Conservation (phyloP, 2,797 vertebrate species). For the Sebastes kiyomatsui region DNA sequence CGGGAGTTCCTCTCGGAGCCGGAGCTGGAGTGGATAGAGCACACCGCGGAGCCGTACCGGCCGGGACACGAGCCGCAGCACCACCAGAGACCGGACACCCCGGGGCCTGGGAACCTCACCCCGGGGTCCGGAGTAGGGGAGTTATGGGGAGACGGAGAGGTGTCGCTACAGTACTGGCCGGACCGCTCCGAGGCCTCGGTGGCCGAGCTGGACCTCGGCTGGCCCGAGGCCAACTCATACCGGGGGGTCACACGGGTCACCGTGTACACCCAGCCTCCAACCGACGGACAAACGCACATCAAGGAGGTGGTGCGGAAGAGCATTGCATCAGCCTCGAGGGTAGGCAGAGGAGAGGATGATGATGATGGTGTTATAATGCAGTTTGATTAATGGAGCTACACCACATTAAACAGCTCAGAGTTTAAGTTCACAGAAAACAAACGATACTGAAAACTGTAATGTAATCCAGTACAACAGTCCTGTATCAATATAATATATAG, state of each 20-base stretch:
- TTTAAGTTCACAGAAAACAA: neutral
- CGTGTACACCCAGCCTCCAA: constrained; percentile 94
- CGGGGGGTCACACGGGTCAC: constrained; percentile 93
- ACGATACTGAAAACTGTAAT: neutral
- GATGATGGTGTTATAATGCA: neutral
- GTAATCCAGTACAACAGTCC: neutral
- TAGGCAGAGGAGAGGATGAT: constrained; percentile 47
- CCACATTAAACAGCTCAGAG: neutral
- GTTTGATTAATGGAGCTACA: neutral
- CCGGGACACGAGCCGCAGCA: constrained; percentile 82
- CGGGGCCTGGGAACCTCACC: constrained; percentile 52
- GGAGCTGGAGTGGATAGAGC: constrained; percentile 86
- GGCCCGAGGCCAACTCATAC: constrained; percentile 91
- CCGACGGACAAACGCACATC: constrained; percentile 91
- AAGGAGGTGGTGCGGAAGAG: constrained; percentile 97
- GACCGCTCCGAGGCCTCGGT: constrained; percentile 92
- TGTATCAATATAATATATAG: neutral
- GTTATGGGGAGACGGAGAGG: constrained; percentile 72
- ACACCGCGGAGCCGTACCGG: constrained; percentile 85
- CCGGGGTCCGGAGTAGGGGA: constrained; percentile 51
- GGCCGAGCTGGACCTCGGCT: constrained; percentile 94
- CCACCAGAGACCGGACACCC: constrained; percentile 59
- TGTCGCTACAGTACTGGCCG: constrained; percentile 96
- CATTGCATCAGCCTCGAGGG: constrained; percentile 93
- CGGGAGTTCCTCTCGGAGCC: constrained; percentile 91